These are phyloP conservation scores for Brienomyrus brachyistius DNA, from an alignment of 2,113 vertebrate genomes.

Conservation along the genomic window DNA sequence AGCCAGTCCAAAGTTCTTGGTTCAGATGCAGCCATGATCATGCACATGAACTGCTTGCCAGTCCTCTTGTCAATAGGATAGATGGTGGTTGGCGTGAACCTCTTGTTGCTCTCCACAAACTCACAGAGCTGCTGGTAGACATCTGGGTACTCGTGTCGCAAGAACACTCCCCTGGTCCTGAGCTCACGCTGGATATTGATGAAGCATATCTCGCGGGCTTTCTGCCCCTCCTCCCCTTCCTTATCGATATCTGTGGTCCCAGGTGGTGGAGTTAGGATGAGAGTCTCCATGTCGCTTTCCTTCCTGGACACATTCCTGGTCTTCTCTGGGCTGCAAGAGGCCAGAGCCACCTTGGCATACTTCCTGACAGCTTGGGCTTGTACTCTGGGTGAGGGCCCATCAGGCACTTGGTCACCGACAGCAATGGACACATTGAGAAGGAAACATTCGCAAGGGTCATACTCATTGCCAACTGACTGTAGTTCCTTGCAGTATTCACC, in stretches of 20 bases:
- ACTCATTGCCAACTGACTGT: conserved; percentile 81
- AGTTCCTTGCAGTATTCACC: conserved; percentile 88
- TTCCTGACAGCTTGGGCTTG: conserved; percentile 87
- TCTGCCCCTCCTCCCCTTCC: conserved; percentile 85
- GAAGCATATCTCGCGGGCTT: conserved; percentile 89
- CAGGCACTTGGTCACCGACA: conserved; percentile 75
- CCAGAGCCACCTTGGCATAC: conserved; percentile 93
- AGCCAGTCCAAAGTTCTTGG: conserved; percentile 95
- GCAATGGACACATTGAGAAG: conserved; percentile 95
- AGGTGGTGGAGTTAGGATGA: conserved; percentile 89
- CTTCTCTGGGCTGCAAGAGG: conserved; percentile 82
- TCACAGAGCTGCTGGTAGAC: conserved; percentile 94
- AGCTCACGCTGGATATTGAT: conserved; percentile 96
- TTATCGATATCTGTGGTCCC: conserved; percentile 87
- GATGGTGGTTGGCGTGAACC: conserved; percentile 95
- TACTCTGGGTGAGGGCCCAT: conserved; percentile 69
- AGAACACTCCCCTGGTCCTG: conserved; percentile 85
- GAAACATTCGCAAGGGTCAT: conserved; percentile 95
- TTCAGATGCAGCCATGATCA: conserved; percentile 98
- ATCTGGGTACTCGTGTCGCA: conserved; percentile 88
- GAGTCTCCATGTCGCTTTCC: conserved; percentile 88
- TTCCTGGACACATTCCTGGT: conserved; percentile 65
- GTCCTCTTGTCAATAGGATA: conserved; percentile 95
- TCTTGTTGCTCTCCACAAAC: conserved; percentile 88
- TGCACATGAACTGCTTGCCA: conserved; percentile 97